Percentiles rank a stretch among this genome's conserved stretches.
Evolutionary conservation across 2,888 invertebrate genomes (phyloP).

Genomic region (Erannis defoliaria): DNA sequence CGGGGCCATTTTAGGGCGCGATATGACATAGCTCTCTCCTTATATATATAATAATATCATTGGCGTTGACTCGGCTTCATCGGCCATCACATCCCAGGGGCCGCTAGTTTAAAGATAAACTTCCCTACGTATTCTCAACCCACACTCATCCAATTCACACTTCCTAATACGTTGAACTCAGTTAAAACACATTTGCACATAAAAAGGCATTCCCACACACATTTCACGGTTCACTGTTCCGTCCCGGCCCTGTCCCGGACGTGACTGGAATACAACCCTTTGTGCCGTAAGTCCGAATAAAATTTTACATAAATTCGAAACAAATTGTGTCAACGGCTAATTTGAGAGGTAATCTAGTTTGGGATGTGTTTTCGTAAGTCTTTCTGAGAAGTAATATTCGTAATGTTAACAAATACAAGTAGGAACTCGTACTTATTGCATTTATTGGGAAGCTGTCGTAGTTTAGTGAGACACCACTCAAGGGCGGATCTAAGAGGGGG

Average conservation of each 20-base stretch:
- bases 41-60: too few relatives aligned
- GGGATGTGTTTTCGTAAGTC: slow-evolving; percentile 9
- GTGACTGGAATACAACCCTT: slow-evolving; percentile 34
- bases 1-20: too few relatives aligned
- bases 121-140: neutral
- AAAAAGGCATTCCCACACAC: slow-evolving; percentile 29
- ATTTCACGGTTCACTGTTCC: slow-evolving; percentile 31
- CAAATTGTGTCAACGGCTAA: slow-evolving; percentile 37
- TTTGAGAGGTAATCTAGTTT: slow-evolving; percentile 30
- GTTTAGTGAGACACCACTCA: too few relatives aligned
- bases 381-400: neutral
- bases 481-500: too few relatives aligned
- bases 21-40: too few relatives aligned
- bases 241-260: slow-evolving; percentile 18
- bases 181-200: slow-evolving; percentile 23
- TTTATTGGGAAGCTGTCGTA: too few relatives aligned
- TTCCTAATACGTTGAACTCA: slow-evolving; percentile 19
- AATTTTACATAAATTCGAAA: slow-evolving; percentile 36
- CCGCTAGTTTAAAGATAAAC: neutral
- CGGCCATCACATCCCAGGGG: too few relatives aligned
- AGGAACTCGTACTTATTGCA: too few relatives aligned
- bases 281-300: slow-evolving; percentile 28
- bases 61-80: too few relatives aligned
- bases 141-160: slow-evolving; percentile 14
- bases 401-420: neutral